Base-by-base conservation (phyloP, 2,797 vertebrate species). In the Cryptoblepharus egeriae region DNA sequence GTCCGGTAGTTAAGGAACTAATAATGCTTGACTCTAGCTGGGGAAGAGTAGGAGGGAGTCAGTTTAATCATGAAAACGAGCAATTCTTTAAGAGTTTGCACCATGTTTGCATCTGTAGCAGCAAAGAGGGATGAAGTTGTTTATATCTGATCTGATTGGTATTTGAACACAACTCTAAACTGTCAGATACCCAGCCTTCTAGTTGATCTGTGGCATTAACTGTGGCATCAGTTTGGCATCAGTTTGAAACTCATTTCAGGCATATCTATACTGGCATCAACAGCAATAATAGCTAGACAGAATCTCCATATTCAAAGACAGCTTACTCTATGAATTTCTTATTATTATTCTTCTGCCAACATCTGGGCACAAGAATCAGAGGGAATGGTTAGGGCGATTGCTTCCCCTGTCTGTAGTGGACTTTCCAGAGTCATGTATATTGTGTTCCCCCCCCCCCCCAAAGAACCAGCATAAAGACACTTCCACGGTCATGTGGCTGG, bases 1-100 rank as follows among this genome's bases (percentile, higher is more conserved):
- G 81, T 93, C 87, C 68, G 90, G 87, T 90, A 84, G 91, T 91
- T 92, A 92, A 90, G 92, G 88, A 93, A 90, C 88, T 90, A 93
- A 87, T 90, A 92, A 93, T 81, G 77, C 82, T 82, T 84, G 82
- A 72, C 89, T 79, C 86, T 60, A 5, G 63, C 88, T 90, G 92
- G 80, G 83, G 8, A 49, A 12, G 20, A 75, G 32, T 52, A 30
- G 35, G 52, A 28, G 20, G 37, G 63, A 6, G 74, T 52, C 75
- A 83, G 26, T 90, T 87, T 93, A 85, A 81, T 88, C 85, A 90
- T 81, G 86, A 67, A 86, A 91, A 68, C 76, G 75, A 86, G 75
- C 87, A 89, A 77, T 87, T 70, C 26, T 82, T 90, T 91, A 83
- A 84, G 88, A 82, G 75, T 85, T 93, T 85, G 88, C 67, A 84